A percentile compares a stretch with the other conserved stretches of the same genome.
Conservation (phyloP, 2,113 vertebrate species). For the Xiphophorus hellerii region DNA sequence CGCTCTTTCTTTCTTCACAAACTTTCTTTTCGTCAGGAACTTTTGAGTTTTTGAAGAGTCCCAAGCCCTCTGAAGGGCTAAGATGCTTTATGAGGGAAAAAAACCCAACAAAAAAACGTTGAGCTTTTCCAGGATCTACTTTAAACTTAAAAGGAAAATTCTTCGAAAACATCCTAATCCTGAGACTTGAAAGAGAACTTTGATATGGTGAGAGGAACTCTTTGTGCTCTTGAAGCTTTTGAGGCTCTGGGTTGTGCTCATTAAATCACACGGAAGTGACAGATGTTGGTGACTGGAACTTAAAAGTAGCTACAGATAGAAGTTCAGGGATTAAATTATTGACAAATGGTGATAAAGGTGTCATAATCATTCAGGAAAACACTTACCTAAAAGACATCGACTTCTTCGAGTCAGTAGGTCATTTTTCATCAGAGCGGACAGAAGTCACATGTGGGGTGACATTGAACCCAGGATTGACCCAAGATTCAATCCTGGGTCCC, state of each 20-base stretch:
- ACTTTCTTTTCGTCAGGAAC: not conserved
- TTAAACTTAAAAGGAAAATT: not conserved
- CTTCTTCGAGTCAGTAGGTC: too few species aligned
- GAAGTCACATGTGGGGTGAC: too few species aligned
- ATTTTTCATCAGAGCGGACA: too few species aligned
- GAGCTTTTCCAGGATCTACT: not conserved
- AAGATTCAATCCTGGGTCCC: too few species aligned
- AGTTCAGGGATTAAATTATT: not conserved
- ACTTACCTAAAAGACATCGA: too few species aligned
- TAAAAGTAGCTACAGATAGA: not conserved
- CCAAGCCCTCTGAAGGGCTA: not conserved
- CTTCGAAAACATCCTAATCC: not conserved
- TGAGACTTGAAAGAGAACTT: not conserved
- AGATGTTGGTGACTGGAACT: not conserved
- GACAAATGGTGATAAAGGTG: too few species aligned
- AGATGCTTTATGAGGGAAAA: not conserved
- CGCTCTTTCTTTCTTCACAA: not conserved
- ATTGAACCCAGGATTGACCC: too few species aligned
- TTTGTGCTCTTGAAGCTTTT: not conserved
- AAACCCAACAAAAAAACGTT: not conserved
- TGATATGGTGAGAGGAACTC: not conserved
- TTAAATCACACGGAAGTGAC: not conserved
- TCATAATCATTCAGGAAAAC: too few species aligned
- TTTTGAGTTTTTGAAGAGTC: constrained; percentile 1
- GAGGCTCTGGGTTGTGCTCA: not conserved